Conservation (phyloP, 1,140 invertebrate genomes). For the Tachypleus tridentatus region DNA sequence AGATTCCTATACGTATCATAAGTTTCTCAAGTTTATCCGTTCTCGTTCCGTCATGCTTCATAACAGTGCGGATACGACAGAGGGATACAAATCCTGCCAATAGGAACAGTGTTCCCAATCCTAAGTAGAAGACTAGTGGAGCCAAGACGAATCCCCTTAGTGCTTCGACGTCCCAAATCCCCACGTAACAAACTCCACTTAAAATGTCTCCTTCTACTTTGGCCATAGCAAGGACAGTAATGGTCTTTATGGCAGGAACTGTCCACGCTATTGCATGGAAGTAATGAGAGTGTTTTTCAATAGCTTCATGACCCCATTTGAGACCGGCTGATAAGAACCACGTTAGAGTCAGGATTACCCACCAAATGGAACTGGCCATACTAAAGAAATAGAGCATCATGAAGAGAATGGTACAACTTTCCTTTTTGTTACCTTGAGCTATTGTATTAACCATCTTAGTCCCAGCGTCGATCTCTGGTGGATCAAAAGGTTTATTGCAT, state of each 20-base stretch:
- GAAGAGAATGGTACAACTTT: conserved; percentile 38
- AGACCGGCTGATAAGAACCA: conserved; percentile 50
- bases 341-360: conserved; percentile 30
- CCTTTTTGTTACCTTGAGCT: conserved; percentile 81
- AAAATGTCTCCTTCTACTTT: conserved; percentile 73
- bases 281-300: conserved; percentile 75
- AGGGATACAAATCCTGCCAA: conserved; percentile 42
- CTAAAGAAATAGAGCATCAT: conserved; percentile 25
- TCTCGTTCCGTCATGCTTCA: conserved; percentile 86
- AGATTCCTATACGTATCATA: conserved; percentile 94
- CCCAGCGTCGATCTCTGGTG: conserved; percentile 44
- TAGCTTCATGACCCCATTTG: conserved; percentile 98
- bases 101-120: conserved; percentile 38
- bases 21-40: conserved; percentile 94
- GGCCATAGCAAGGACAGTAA: conserved; percentile 71
- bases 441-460: conserved; percentile 67
- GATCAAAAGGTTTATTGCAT: conserved; percentile 71
- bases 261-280: conserved; percentile 77
- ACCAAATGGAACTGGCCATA: conserved; percentile 21
- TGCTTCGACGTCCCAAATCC: conserved; percentile 66
- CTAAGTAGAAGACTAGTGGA: conserved; percentile 39
- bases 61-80: conserved; percentile 50
- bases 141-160: conserved; percentile 41
- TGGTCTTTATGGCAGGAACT: conserved; percentile 60
- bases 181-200: conserved; percentile 77